Percentiles rank a stretch among this genome's conserved stretches.
phyloP scores from a whole-genome alignment of 1,140 invertebrate species.

The Conopomorpha cramerella region DNA sequence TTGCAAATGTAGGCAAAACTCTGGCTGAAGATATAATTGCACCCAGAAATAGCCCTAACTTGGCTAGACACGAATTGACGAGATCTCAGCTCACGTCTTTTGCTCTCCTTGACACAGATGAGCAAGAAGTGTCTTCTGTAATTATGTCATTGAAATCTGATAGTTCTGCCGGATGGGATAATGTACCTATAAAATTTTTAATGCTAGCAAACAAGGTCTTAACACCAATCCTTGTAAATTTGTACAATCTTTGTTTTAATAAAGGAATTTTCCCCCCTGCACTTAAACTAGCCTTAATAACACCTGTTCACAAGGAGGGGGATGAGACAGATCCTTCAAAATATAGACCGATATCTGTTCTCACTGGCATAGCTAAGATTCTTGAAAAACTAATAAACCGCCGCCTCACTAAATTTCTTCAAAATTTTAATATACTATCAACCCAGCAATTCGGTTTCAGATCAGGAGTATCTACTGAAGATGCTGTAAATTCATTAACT shows the following conservation, averaged over 20 bases:
- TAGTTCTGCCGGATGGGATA: constrained; percentile 3
- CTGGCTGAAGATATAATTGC: neutral
- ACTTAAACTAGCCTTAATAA: neutral
- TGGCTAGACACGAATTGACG: neutral
- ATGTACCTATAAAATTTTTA: constrained; percentile 1
- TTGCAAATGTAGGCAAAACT: neutral
- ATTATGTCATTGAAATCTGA: constrained; percentile 1
- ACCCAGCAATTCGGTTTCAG: constrained; percentile 5
- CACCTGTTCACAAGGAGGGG: neutral
- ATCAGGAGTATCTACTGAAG: constrained; percentile 1
- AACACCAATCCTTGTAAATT: neutral
- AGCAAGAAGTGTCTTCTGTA: neutral
- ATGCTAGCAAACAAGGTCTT: neutral
- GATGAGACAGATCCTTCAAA: constrained; percentile 1
- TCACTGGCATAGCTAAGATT: constrained; percentile 4
- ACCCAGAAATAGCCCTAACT: neutral
- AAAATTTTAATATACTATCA: constrained; percentile 1
- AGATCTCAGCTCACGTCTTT: neutral
- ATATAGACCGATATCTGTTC: constrained; percentile 4
- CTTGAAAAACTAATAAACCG: constrained; percentile 4
- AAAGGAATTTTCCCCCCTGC: constrained; percentile 1
- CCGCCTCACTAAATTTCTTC: constrained; percentile 2
- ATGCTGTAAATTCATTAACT: constrained; percentile 1
- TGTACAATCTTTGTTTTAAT: constrained; percentile 1
- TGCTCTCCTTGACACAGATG: neutral